phyloP scores from a whole-genome alignment of 2,113 vertebrate species.

The Chloropsis cyanopogon region DNA sequence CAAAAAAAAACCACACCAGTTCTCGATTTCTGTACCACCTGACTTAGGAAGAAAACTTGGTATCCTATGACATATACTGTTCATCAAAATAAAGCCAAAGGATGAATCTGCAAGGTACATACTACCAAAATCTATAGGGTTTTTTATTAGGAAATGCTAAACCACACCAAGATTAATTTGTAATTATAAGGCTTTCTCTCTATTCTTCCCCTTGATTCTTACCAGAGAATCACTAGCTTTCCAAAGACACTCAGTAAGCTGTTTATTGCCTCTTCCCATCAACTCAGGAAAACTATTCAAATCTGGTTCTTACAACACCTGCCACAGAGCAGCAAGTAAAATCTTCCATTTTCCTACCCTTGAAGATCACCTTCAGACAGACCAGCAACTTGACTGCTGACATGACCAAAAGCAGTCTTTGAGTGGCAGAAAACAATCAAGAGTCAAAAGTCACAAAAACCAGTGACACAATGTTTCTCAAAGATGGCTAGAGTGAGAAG shows the following conservation, averaged over 20 bases:
- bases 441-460: neutral
- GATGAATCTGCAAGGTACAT: neutral
- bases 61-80: neutral
- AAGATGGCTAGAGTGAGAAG: neutral
- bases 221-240: neutral
- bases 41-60: neutral
- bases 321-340: neutral
- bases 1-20: neutral
- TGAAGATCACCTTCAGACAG: neutral
- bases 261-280: neutral
- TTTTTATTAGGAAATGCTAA: neutral
- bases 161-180: neutral
- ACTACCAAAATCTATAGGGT: neutral
- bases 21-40: neutral
- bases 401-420: neutral
- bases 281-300: neutral
- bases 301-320: neutral
- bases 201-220: neutral
- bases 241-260: neutral
- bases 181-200: neutral
- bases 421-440: neutral
- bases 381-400: neutral
- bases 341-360: neutral
- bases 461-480: neutral
- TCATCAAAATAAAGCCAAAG: neutral